These are phyloP conservation scores for Sipha flava DNA, from an alignment of 1,140 invertebrate genomes.

Conservation along the genomic window DNA sequence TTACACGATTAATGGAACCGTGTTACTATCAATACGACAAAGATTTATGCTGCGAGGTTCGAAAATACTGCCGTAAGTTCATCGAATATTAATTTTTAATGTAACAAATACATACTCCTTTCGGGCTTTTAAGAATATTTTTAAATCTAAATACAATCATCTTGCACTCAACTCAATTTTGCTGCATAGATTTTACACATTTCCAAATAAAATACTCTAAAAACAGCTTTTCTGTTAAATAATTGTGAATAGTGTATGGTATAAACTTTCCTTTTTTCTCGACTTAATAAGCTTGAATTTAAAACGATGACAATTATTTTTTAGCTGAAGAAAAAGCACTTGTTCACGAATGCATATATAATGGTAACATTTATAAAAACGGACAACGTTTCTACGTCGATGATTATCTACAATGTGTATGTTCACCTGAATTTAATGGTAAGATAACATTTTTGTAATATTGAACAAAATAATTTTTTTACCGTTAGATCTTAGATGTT, in stretches of 20 bases:
- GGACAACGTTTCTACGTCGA: neutral
- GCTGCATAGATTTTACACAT: no score
- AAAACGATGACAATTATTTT: neutral
- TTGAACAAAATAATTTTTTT: no score
- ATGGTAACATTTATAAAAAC: neutral
- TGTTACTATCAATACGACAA: conserved; percentile 17
- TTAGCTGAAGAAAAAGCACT: neutral
- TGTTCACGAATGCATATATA: neutral
- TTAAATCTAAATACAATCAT: no score
- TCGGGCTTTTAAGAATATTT: no score
- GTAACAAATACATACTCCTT: no score
- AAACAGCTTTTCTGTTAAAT: no score
- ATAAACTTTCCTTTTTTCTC: no score
- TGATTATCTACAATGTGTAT: neutral
- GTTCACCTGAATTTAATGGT: conserved; percentile 10
- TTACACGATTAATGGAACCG: neutral
- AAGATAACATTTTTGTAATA: neutral
- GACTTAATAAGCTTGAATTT: no score
- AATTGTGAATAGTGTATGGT: no score
- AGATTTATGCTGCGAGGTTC: conserved; percentile 11
- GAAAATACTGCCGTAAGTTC: conserved; percentile 2
- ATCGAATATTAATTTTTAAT: neutral
- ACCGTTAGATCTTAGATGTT: no score
- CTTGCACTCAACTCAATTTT: no score
- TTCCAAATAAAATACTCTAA: no score